These are phyloP conservation scores for Potamilus streckersoni DNA, from an alignment of 1,140 invertebrate genomes.

Conservation along the genomic window DNA sequence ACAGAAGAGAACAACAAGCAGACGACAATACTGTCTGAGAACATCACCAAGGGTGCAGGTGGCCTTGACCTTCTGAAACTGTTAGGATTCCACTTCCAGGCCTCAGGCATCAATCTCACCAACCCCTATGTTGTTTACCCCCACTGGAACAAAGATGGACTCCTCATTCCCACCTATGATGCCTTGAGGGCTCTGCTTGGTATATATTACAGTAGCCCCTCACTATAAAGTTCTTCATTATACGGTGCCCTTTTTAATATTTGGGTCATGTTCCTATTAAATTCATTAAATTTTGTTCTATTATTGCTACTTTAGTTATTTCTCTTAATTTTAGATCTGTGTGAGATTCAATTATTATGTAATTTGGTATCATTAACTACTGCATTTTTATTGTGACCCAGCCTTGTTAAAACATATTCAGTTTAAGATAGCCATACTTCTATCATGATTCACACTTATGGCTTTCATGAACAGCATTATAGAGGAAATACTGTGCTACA, in stretches of 20 bases:
- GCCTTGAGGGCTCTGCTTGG: conserved; percentile 53
- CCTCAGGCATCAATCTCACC: conserved; percentile 42
- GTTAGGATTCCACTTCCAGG: conserved; percentile 64
- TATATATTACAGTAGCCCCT: conserved; percentile 19
- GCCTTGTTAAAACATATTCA: no score
- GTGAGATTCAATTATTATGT: no score
- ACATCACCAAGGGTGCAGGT: conserved; percentile 33
- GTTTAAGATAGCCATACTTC: no score
- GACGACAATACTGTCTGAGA: conserved; percentile 38
- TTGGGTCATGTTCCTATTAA: background rate
- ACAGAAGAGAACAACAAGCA: conserved; percentile 54
- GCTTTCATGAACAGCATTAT: no score
- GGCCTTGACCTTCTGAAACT: conserved; percentile 55
- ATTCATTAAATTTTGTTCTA: no score
- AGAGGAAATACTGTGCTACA: no score
- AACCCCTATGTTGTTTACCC: conserved; percentile 63
- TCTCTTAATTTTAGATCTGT: no score
- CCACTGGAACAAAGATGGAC: conserved; percentile 61
- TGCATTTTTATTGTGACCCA: no score
- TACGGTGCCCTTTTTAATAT: no score
- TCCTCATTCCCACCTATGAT: conserved; percentile 61
- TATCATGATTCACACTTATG: no score
- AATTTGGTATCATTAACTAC: no score
- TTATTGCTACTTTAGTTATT: no score
- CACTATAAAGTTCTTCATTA: background rate